These are phyloP conservation scores for Thamnophis sirtalis DNA, from an alignment of 2,113 vertebrate species.

Conservation along the genomic window DNA sequence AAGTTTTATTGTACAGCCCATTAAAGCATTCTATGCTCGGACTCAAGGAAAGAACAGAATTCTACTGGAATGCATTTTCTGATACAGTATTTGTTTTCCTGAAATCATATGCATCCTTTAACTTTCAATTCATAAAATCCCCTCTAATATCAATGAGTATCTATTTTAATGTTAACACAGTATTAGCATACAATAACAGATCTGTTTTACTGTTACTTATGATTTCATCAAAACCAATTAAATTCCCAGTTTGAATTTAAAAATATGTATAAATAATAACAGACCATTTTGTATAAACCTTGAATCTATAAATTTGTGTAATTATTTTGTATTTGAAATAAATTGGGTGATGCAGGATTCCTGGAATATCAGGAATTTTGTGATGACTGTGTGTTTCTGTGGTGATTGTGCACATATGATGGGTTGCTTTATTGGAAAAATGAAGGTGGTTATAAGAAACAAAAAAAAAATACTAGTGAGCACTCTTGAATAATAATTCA, in stretches of 20 bases:
- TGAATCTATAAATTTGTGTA: slow-evolving; percentile 61
- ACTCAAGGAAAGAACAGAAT: slow-evolving; percentile 56
- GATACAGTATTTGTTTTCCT: slow-evolving; percentile 71
- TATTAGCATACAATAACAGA: slow-evolving; percentile 59
- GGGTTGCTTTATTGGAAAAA: not conserved
- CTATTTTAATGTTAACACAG: slow-evolving; percentile 62
- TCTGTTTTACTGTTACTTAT: slow-evolving; percentile 62
- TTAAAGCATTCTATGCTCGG: slow-evolving; percentile 61
- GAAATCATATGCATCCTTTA: slow-evolving; percentile 65
- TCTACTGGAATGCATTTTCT: slow-evolving; percentile 67
- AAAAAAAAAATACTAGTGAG: not conserved
- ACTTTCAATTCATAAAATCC: slow-evolving; percentile 64
- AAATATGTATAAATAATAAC: slow-evolving; percentile 64
- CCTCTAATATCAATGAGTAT: slow-evolving; percentile 59
- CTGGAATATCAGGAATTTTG: slow-evolving; percentile 61
- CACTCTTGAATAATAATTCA: not conserved
- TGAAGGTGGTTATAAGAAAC: not conserved
- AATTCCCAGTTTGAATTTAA: slow-evolving; percentile 54
- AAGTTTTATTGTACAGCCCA: slow-evolving; percentile 65
- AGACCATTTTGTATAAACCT: slow-evolving; percentile 67
- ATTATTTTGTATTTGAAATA: slow-evolving; percentile 64
- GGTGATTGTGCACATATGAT: slow-evolving; percentile 15
- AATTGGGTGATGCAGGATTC: slow-evolving; percentile 56
- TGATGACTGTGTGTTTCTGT: slow-evolving; percentile 6
- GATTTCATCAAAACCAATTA: slow-evolving; percentile 47